A percentile compares a stretch with the other conserved stretches of the same genome.
These are phyloP conservation scores for Drosophila bifasciata DNA, from an alignment of 1,140 invertebrate genomes.

Conservation along the genomic window DNA sequence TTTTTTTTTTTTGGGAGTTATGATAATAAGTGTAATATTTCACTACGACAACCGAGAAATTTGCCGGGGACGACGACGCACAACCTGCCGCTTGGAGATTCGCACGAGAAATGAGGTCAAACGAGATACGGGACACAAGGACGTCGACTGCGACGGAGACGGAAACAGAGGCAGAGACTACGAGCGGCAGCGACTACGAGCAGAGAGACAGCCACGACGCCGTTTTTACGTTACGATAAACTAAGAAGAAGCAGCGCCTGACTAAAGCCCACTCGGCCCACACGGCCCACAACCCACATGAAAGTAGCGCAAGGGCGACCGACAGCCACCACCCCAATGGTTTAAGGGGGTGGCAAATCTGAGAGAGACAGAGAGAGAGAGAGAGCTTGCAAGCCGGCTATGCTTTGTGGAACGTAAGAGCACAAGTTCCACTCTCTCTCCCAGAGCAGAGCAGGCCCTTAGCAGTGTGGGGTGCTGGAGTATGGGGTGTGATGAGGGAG, in stretches of 20 bases:
- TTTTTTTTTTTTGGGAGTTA: conserved; percentile 10
- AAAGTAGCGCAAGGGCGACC: conserved; percentile 82
- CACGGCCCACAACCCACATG: conserved; percentile 23
- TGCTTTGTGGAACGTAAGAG: conserved; percentile 50
- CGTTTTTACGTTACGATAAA: conserved; percentile 71
- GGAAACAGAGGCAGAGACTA: conserved; percentile 10
- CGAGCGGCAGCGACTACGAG: conserved; percentile 15
- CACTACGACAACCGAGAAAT: not conserved
- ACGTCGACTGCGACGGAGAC: conserved; percentile 37
- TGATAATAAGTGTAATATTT: too few relatives aligned
- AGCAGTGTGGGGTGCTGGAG: too few relatives aligned
- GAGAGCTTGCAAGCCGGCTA: conserved; percentile 21
- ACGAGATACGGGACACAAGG: conserved; percentile 74
- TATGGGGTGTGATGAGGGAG: too few relatives aligned
- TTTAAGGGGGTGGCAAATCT: conserved; percentile 1
- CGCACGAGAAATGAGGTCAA: conserved; percentile 83
- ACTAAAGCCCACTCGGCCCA: not conserved
- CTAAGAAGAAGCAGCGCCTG: conserved; percentile 39
- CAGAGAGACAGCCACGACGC: conserved; percentile 29
- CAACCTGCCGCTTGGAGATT: conserved; percentile 81
- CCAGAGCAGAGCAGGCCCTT: not conserved
- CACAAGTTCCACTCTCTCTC: conserved; percentile 14
- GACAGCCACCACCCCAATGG: conserved; percentile 70
- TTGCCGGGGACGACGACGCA: conserved; percentile 51
- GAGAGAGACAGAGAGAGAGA: conserved; percentile 11